Percentiles rank a stretch among this genome's conserved stretches.
phyloP scores from a whole-genome alignment of 2,888 invertebrate genomes.

The Drosophila dives region DNA sequence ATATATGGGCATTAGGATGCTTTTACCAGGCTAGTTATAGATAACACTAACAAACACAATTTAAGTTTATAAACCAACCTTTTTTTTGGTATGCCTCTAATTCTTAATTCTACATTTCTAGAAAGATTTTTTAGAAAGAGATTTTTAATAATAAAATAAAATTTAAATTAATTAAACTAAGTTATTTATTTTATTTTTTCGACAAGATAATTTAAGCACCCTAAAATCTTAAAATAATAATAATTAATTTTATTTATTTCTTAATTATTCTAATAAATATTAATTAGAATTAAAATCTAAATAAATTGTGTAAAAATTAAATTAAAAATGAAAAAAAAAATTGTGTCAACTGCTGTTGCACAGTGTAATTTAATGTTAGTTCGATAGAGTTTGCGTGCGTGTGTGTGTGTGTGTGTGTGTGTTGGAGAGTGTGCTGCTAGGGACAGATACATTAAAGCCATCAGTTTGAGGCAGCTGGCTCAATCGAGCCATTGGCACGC shows the following conservation, averaged over 20 bases:
- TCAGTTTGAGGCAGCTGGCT: constrained; percentile 37
- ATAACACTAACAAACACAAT: constrained; percentile 38
- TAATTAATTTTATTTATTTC: background rate
- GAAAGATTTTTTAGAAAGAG: too few species aligned
- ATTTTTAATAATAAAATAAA: too few species aligned
- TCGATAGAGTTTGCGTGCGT: background rate
- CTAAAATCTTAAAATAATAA: background rate
- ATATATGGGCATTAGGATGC: constrained; percentile 64
- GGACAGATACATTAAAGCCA: constrained; percentile 42
- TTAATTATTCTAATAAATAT: background rate
- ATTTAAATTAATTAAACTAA: background rate
- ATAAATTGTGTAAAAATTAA: too few species aligned
- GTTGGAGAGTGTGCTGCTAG: constrained; percentile 4
- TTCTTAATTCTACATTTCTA: background rate
- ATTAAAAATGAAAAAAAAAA: too few species aligned
- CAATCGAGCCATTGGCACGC: constrained; percentile 41
- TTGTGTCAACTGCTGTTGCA: constrained; percentile 3
- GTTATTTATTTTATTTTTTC: background rate
- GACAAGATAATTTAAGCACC: background rate
- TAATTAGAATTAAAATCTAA: background rate
- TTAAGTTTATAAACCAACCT: background rate
- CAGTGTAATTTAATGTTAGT: constrained; percentile 50
- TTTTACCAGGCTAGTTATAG: constrained; percentile 66
- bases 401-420: constrained; percentile 3
- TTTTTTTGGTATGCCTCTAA: background rate